Conservation (phyloP, 2,113 vertebrate species). For the Plectropomus leopardus region DNA sequence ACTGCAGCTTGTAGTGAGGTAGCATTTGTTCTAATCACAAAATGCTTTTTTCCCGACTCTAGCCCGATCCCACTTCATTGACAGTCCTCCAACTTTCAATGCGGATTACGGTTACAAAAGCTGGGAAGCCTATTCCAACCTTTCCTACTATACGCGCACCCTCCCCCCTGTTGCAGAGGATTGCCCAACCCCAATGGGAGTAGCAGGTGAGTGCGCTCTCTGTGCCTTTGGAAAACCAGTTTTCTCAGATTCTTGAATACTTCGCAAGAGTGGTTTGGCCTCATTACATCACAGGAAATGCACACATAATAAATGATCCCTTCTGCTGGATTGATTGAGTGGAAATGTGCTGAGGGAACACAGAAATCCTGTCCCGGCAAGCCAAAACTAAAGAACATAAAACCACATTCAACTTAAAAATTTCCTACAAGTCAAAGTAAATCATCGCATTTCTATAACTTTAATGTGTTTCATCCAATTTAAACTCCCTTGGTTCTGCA, state of each 20-base stretch:
- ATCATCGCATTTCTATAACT: not conserved
- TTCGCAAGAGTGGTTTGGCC: constrained; percentile 32
- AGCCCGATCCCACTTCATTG: constrained; percentile 95
- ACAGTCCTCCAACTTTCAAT: constrained; percentile 96
- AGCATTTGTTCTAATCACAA: constrained; percentile 8
- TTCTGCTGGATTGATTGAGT: not conserved
- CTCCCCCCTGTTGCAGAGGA: constrained; percentile 92
- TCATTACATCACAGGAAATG: constrained; percentile 55
- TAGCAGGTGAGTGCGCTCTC: constrained; percentile 88
- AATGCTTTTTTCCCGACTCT: constrained; percentile 27
- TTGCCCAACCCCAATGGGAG: constrained; percentile 97
- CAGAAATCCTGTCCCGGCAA: constrained; percentile 5
- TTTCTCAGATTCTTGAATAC: constrained; percentile 80
- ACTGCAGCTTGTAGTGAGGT: not conserved
- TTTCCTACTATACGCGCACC: constrained; percentile 93
- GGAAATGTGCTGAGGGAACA: not conserved
- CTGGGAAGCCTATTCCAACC: constrained; percentile 97
- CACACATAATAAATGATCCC: not conserved
- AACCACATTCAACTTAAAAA: not conserved
- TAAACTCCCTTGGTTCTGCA: not conserved
- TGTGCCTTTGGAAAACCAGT: constrained; percentile 75
- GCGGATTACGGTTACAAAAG: constrained; percentile 91
- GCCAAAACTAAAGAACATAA: not conserved
- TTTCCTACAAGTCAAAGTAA: not conserved
- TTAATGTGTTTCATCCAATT: not conserved